Evolutionary conservation across 2,113 vertebrate genomes (phyloP).

Genomic region (Oncorhynchus kisutch): DNA sequence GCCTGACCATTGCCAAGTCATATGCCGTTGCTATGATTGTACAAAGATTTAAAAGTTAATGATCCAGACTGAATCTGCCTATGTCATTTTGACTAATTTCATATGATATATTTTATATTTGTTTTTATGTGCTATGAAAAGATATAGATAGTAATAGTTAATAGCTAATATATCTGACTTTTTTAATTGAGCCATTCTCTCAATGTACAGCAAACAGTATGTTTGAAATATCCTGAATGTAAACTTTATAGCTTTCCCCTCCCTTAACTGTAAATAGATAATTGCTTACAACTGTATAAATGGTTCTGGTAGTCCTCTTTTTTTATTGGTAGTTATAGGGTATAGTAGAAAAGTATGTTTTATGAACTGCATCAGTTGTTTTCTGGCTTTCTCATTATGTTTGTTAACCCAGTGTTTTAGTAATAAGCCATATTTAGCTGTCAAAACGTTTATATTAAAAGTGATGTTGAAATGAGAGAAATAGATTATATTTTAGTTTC

Average conservation of each 20-base stretch:
- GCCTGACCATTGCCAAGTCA: neutral
- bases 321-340: conserved; percentile 63
- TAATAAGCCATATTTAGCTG: conserved; percentile 61
- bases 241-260: conserved; percentile 53
- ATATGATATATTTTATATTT: no score
- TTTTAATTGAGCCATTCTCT: conserved; percentile 50
- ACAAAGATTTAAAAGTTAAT: neutral
- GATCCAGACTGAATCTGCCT: conserved; percentile 21
- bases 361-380: conserved; percentile 75
- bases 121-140: no score
- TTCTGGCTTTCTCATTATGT: conserved; percentile 52
- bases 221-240: conserved; percentile 79
- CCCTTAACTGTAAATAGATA: conserved; percentile 75
- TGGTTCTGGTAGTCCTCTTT: conserved; percentile 61
- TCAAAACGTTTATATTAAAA: conserved; percentile 46
- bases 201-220: conserved; percentile 55
- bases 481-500: conserved; percentile 42
- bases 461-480: conserved; percentile 28
- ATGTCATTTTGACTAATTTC: no score
- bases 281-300: conserved; percentile 19
- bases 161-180: no score
- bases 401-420: conserved; percentile 40
- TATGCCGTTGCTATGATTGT: neutral
- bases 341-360: conserved; percentile 59
- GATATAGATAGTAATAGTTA: no score